phyloP scores from a whole-genome alignment of 2,113 vertebrate genomes.

The Laterallus jamaicensis region DNA sequence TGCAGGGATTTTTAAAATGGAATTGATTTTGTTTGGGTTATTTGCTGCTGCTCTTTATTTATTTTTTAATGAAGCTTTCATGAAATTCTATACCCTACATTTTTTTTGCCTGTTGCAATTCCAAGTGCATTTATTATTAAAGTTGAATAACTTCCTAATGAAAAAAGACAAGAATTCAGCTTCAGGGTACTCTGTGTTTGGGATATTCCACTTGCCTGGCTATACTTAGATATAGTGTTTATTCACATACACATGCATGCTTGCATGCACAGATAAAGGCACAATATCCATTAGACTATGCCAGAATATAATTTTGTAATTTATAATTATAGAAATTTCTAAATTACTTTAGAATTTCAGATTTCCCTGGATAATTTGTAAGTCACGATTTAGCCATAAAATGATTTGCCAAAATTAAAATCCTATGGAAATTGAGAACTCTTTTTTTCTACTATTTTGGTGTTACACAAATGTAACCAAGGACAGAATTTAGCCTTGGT shows the following conservation, averaged over 20 bases:
- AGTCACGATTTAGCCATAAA: not conserved
- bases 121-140: conserved; percentile 50
- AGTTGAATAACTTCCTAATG: conserved; percentile 32
- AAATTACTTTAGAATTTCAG: not conserved
- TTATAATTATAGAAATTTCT: not conserved
- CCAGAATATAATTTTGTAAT: not conserved
- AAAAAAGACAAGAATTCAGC: conserved; percentile 40
- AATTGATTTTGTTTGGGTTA: conserved; percentile 5
- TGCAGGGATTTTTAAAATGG: not conserved
- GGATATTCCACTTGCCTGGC: not conserved
- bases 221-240: not conserved
- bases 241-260: not conserved
- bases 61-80: conserved; percentile 56
- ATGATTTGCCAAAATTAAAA: not conserved
- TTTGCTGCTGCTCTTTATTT: conserved; percentile 52
- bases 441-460: not conserved
- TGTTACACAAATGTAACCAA: not conserved
- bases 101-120: conserved; percentile 49
- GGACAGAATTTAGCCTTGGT: conserved; percentile 33
- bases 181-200: not conserved
- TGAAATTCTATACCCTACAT: conserved; percentile 1
- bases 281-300: not conserved
- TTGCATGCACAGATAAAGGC: not conserved
- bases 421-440: not conserved
- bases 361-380: not conserved